A percentile compares a stretch with the other conserved stretches of the same genome.
phyloP scores from a whole-genome alignment of 1,140 invertebrate genomes.

The Artemia franciscana region DNA sequence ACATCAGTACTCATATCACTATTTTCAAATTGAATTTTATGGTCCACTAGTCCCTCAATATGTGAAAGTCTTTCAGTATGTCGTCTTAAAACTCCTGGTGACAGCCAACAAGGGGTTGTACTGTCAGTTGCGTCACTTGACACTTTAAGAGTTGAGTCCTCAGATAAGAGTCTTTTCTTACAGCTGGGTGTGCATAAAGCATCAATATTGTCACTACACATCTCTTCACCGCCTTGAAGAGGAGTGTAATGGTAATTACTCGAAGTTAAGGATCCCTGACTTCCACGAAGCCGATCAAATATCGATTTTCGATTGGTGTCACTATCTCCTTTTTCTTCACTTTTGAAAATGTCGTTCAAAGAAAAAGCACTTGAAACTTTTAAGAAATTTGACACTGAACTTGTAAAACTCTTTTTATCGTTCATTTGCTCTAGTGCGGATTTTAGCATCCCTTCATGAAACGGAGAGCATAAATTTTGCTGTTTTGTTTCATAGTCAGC shows the following conservation, averaged over 20 bases:
- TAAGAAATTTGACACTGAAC: not conserved
- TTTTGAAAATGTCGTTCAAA: conserved; percentile 7
- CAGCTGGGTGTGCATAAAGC: not conserved
- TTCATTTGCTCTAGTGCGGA: not conserved
- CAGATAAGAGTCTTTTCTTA: conserved; percentile 4
- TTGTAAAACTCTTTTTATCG: not conserved
- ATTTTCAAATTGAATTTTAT: not conserved
- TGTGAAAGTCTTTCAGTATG: conserved; percentile 3
- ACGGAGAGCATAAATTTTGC: not conserved
- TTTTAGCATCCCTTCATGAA: conserved; percentile 5
- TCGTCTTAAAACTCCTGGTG: conserved; percentile 4
- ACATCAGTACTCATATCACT: conserved; percentile 4
- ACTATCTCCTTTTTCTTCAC: not conserved
- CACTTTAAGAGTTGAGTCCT: not conserved
- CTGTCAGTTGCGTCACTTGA: not conserved
- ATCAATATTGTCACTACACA: not conserved
- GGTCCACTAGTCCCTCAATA: not conserved
- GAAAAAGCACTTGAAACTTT: conserved; percentile 6
- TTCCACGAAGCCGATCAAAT: conserved; percentile 7
- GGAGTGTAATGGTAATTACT: conserved; percentile 9
- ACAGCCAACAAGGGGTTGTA: conserved; percentile 6
- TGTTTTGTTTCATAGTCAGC: conserved; percentile 5
- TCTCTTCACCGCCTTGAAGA: conserved; percentile 5
- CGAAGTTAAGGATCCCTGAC: conserved; percentile 7
- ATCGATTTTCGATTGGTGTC: not conserved